A percentile compares a stretch with the other conserved stretches of the same genome.
These are phyloP conservation scores for Psilopogon haemacephalus DNA, from an alignment of 2,113 vertebrate species.

Conservation along the genomic window DNA sequence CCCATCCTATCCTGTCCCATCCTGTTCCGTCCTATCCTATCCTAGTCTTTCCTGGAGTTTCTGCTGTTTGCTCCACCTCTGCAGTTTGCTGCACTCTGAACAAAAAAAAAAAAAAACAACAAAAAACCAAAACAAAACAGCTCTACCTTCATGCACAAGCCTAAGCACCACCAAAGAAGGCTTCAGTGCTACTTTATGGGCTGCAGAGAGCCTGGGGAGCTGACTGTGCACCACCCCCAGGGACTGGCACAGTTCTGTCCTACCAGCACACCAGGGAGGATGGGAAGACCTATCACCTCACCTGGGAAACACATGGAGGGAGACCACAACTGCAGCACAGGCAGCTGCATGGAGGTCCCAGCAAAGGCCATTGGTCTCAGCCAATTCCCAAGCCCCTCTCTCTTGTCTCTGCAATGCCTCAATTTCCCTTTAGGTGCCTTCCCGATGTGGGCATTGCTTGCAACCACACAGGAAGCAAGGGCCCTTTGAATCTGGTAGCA, in stretches of 20 bases:
- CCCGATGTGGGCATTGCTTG: accelerated
- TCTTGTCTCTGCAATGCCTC: neutral
- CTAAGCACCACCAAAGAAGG: neutral
- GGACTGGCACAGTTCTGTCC: accelerated
- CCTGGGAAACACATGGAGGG: accelerated
- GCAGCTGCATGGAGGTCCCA: neutral
- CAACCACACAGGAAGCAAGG: neutral
- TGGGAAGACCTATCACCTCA: neutral
- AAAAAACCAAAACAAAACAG: neutral
- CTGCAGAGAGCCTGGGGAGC: neutral
- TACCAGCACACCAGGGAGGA: neutral
- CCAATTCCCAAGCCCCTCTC: neutral
- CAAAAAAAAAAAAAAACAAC: neutral
- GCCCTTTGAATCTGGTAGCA: neutral
- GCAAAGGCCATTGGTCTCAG: neutral
- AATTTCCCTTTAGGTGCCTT: neutral
- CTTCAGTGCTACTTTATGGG: neutral
- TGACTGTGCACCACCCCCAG: accelerated
- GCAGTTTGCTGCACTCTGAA: neutral
- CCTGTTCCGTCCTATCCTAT: no score
- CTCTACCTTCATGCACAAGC: neutral
- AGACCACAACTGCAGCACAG: neutral
- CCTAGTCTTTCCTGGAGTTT: neutral
- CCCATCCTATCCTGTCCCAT: no score
- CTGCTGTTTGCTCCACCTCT: neutral